A percentile compares a stretch with the other conserved stretches of the same genome.
phyloP scores from a whole-genome alignment of 64 coral and sea anemone species.

The Trachythela sp. region DNA sequence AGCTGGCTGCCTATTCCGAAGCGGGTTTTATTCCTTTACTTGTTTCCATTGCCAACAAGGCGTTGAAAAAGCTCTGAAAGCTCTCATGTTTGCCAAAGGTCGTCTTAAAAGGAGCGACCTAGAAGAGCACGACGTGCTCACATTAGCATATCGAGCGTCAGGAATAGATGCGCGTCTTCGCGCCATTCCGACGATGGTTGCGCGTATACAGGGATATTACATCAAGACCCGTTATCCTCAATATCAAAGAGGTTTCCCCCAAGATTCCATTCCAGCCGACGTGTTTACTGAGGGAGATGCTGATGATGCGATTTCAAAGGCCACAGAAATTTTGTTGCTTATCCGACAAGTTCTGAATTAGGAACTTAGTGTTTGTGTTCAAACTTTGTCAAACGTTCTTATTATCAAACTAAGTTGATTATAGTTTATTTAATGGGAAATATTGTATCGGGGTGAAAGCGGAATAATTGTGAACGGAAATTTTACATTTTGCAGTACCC shows the following conservation, averaged over 20 bases:
- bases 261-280: not conserved
- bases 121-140: not conserved
- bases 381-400: no score
- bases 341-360: not conserved
- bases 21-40: conserved; percentile 56
- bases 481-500: no score
- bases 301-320: not conserved
- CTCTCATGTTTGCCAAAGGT: conserved; percentile 15
- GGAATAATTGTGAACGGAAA: no score
- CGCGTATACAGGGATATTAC: not conserved
- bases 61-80: conserved; percentile 74
- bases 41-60: conserved; percentile 96
- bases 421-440: no score
- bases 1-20: conserved; percentile 45
- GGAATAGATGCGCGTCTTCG: not conserved
- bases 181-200: not conserved
- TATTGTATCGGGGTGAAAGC: no score
- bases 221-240: conserved; percentile 1
- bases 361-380: not conserved
- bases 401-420: no score
- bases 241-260: not conserved
- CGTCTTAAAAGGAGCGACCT: not conserved
- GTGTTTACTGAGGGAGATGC: not conserved
- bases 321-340: not conserved
- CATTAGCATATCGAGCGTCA: not conserved